Evolutionary conservation across 1,140 invertebrate species (phyloP).

Genomic region (Yoshiicerus persimilis): DNA sequence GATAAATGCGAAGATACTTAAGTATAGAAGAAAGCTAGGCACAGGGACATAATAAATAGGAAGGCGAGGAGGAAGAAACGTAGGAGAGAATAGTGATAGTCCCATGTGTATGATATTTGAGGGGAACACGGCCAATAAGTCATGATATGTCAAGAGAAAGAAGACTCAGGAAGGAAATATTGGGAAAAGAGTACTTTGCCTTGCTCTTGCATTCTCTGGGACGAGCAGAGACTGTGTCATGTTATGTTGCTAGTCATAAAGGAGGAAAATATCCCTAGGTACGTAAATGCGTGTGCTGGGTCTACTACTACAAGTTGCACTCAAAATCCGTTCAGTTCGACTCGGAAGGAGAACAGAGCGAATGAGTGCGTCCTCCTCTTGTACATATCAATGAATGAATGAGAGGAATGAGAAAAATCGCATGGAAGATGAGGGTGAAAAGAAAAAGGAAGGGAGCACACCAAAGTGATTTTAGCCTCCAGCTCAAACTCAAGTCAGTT

Average conservation of each 20-base stretch:
- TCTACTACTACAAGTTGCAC: not conserved
- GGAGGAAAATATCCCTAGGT: not conserved
- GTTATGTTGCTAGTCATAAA: not conserved
- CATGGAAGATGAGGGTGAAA: constrained; percentile 12
- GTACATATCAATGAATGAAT: not conserved
- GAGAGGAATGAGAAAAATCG: constrained; percentile 2
- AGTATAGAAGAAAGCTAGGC: not conserved
- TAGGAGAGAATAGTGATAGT: not conserved
- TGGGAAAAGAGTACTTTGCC: not conserved
- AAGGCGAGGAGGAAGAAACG: not conserved
- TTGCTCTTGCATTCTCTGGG: not conserved
- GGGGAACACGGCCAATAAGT: constrained; percentile 26
- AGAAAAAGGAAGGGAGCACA: not conserved
- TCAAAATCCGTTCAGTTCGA: not conserved
- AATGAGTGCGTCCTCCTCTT: not conserved
- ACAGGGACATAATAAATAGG: not conserved
- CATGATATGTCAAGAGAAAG: constrained; percentile 22
- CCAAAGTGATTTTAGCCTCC: not conserved
- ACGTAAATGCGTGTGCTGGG: not conserved
- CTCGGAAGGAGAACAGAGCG: not conserved
- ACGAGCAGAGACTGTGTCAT: not conserved
- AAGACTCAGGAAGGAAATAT: constrained; percentile 21
- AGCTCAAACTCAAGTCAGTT: not conserved
- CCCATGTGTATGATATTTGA: constrained; percentile 21
- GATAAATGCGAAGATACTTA: too few relatives aligned